Evolutionary conservation across 2,888 invertebrate species (phyloP), one percentile per base, ranked within the genome.

Genomic region (Sclerodermus sp.): DNA sequence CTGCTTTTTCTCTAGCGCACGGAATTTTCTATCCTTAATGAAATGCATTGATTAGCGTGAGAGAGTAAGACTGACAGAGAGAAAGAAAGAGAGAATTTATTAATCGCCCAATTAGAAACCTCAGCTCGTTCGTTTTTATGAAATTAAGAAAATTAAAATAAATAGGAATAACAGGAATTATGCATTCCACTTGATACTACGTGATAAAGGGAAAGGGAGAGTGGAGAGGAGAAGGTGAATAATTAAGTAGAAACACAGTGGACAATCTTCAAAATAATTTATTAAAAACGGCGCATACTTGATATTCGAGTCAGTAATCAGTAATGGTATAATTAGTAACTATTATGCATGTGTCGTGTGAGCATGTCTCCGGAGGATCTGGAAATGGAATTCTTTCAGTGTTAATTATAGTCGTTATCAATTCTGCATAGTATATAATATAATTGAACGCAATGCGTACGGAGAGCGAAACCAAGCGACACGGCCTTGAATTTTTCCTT

Each of bases 231-330:
- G 23, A 23, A 23, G 8, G 23, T 3, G 32, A 44, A 40, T 30
- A 38, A 62, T 50, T 44, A 48, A 8, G 8, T 23, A 23, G 23
- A 64, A 59, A 57, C 47, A 29, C 53, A 36, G 31, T 17, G 45
- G 56, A 32, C 67, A 69, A 73, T 71, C 68, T 71, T 71, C 66
- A 71, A 74, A 75, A 75, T 75, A 75, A 76, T 76, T 74, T 70
- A 75, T 75, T 73, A 71, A 71, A 75, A 76, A 73, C 68, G 68
- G 73, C 65, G 68, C 66, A 67, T 70, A 70, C 63, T 70, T 66
- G 66, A 71, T 71, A 73, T 64, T 71, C 63, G 69, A 72, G 68
- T 72, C 61, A 62, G 60, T 69, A 68, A 64, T 66, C 58, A 56
- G 53, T 61, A 66, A 66, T 68, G 62, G 63, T 67, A 64, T 67